Base-by-base conservation (phyloP, 2,888 invertebrate species). In the Drosophila multiciliata region DNA sequence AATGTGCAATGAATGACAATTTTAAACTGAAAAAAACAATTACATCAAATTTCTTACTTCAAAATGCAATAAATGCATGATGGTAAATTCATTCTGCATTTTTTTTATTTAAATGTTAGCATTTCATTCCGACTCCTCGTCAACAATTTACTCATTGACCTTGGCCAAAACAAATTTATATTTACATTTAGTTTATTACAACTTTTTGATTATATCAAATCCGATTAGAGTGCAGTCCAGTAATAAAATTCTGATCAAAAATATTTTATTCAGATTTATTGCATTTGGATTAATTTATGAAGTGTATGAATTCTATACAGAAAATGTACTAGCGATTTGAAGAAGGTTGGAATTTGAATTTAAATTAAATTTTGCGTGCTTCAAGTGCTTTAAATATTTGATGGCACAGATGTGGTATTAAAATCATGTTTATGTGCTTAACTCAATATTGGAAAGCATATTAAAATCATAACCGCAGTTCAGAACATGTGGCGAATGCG, bases 201-300 rank as follows among this genome's bases (percentile, higher is more conserved):
- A 29, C 29, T 29, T 33, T 15, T n/a, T 1, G n/a, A 20, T 15
- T 20, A 20, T 1, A 15, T 38, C 33, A 5, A 49, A 15, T 23
- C 7, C 38, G 15, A 15, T 40, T 20, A 8, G 6, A 33, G 5
- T 26, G 32, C 29, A n/a, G 29, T 29, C 23, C 15, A 4, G 54
- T 75, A 79, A 57, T 45, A 55, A 45, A 54, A 61, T 75, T 69
- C 33, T 53, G 45, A 42, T 61, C 61, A 62, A 76, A 65, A 70
- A 59, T 55, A 33, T 62, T 69, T 60, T 35, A 55, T 55, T 23
- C 11, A 29, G 38, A 59, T 80, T 73, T 52, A 70, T 80, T 53
- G 60, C 60, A 35, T 36, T 60, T n/a, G 29, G n/a, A 12, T 32
- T 12, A 15, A 71, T 58, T 63, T 70, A 57, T 42, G 42, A 60